Conservation (phyloP, 2,113 vertebrate species). For the Ptychochromis oligacanthus region DNA sequence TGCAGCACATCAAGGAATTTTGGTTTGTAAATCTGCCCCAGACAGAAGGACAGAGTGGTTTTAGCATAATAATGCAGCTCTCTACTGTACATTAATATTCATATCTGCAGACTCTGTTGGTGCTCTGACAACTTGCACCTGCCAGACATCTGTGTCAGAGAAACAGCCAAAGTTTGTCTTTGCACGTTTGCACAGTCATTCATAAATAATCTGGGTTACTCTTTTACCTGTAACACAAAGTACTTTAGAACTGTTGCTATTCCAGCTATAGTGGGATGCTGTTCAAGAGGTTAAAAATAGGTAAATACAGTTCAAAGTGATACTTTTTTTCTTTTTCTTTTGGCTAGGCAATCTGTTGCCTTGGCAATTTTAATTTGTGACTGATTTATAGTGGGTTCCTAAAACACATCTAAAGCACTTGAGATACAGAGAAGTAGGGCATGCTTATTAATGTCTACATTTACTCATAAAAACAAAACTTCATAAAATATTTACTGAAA, state of each 20-base stretch:
- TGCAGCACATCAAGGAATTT: background rate
- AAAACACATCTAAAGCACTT: background rate
- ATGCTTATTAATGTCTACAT: background rate
- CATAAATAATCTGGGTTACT: background rate
- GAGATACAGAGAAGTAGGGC: background rate
- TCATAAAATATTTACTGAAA: background rate
- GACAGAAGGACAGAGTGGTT: slow-evolving; percentile 34
- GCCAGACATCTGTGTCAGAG: slow-evolving; percentile 63
- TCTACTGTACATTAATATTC: slow-evolving; percentile 70
- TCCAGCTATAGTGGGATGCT: background rate
- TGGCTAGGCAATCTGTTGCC: slow-evolving; percentile 1
- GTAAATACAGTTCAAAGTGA: background rate
- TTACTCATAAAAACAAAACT: background rate
- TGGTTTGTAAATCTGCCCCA: slow-evolving; percentile 16
- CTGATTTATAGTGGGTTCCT: background rate
- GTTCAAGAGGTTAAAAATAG: background rate
- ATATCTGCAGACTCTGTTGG: slow-evolving; percentile 49
- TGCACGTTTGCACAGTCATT: background rate
- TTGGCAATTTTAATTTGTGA: background rate
- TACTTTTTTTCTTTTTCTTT: background rate
- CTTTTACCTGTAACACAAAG: background rate
- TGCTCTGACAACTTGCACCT: slow-evolving; percentile 64
- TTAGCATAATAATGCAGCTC: slow-evolving; percentile 64
- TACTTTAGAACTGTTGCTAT: background rate
- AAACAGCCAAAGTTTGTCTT: background rate